phyloP scores from a whole-genome alignment of 2,797 vertebrate species.

The Anniella stebbinsi region DNA sequence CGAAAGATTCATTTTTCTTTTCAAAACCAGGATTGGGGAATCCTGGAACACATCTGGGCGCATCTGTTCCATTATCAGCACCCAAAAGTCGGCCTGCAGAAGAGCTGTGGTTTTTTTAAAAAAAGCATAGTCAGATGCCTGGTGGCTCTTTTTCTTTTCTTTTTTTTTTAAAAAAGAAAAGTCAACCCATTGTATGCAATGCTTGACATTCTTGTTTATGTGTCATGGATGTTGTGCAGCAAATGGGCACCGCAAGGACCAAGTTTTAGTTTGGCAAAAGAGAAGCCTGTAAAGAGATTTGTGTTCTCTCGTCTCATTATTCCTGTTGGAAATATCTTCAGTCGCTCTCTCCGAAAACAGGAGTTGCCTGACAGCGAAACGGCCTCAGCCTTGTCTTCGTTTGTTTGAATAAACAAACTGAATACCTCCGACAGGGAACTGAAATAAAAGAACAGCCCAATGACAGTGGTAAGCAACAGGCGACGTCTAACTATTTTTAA shows the following conservation, averaged over 20 bases:
- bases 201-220: neutral
- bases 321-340: neutral
- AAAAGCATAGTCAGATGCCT: neutral
- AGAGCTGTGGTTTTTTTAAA: neutral
- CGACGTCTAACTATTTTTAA: neutral
- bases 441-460: neutral
- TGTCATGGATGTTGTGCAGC: neutral
- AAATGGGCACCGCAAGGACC: neutral
- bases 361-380: neutral
- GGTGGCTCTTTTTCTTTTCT: neutral
- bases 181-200: neutral
- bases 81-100: neutral
- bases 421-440: neutral
- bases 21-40: neutral
- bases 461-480: too few species aligned
- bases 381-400: neutral
- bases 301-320: neutral
- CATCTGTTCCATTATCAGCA: neutral
- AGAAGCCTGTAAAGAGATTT: neutral
- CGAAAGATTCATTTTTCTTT: neutral
- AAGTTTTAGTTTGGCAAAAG: neutral
- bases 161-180: conserved; percentile 13
- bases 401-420: neutral
- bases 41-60: neutral
- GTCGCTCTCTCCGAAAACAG: neutral